Evolutionary conservation across 35 echinoderm and acorn worm species (phyloP).

Genomic region (Acanthaster planci): DNA sequence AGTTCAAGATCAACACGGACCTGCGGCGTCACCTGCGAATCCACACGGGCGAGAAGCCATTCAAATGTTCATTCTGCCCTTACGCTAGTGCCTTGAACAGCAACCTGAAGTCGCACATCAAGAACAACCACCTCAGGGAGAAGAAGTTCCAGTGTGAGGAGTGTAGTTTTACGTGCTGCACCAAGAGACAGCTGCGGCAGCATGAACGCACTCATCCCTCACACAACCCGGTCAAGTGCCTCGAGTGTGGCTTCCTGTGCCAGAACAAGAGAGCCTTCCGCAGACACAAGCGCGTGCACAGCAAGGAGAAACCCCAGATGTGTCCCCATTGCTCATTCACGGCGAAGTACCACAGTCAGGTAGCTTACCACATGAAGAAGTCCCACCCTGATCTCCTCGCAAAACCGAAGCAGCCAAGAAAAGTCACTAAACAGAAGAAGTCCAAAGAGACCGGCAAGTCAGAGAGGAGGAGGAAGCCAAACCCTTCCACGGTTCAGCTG

Average conservation of each 20-base stretch:
- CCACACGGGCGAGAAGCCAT: conserved; percentile 75
- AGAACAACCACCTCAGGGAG: conserved; percentile 51
- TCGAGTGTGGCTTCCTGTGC: conserved; percentile 52
- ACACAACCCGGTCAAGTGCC: conserved; percentile 54
- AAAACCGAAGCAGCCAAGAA: conserved; percentile 5
- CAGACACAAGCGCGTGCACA: conserved; percentile 62
- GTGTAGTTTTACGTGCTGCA: conserved; percentile 57
- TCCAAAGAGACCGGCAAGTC: background rate
- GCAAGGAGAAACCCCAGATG: conserved; percentile 33
- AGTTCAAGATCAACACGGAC: conserved; percentile 73
- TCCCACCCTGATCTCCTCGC: conserved; percentile 37
- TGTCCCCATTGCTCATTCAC: conserved; percentile 58
- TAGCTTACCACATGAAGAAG: conserved; percentile 62
- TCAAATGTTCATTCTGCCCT: conserved; percentile 59
- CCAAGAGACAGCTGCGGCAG: conserved; percentile 44
- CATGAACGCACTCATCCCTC: conserved; percentile 41
- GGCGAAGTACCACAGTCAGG: conserved; percentile 43
- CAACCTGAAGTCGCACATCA: conserved; percentile 64
- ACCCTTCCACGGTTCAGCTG: background rate
- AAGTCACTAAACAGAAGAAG: conserved; percentile 7
- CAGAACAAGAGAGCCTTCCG: conserved; percentile 31
- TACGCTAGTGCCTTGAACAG: conserved; percentile 50
- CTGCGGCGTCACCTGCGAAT: conserved; percentile 60
- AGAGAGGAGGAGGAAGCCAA: conserved; percentile 4
- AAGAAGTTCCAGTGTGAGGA: conserved; percentile 58